These are phyloP conservation scores for Formicarius rufipectus DNA, from an alignment of 2,113 vertebrate species.

Conservation along the genomic window DNA sequence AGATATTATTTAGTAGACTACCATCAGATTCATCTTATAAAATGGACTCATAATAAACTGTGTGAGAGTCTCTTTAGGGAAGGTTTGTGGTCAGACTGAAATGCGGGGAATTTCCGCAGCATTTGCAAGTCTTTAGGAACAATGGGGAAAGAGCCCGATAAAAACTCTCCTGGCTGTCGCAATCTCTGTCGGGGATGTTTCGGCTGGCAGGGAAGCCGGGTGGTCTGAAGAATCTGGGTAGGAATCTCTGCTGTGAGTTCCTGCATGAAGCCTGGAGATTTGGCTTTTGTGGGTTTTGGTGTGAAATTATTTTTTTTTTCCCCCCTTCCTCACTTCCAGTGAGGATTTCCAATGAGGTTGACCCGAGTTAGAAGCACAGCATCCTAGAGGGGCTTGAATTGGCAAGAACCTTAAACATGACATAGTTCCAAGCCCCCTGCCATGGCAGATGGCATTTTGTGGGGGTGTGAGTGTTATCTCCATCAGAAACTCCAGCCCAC, in stretches of 20 bases:
- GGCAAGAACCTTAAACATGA: not conserved
- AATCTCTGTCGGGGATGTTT: fast-evolving
- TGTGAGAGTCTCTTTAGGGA: not conserved
- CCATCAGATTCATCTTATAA: not conserved
- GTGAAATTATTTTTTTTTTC: not conserved
- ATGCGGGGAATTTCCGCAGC: not conserved
- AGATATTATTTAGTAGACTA: not conserved
- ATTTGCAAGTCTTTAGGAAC: not conserved
- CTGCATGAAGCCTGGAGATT: not conserved
- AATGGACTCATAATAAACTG: not conserved
- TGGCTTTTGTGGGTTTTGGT: not conserved
- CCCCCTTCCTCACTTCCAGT: not conserved
- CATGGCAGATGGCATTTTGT: not conserved
- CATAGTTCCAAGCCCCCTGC: not conserved
- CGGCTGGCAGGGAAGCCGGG: not conserved
- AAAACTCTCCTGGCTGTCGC: not conserved
- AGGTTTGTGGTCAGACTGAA: not conserved
- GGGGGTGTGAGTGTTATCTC: not conserved
- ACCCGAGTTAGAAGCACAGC: not conserved
- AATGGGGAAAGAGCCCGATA: not conserved
- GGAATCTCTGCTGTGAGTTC: not conserved
- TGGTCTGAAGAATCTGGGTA: not conserved
- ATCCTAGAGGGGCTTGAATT: not conserved
- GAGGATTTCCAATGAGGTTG: not conserved
- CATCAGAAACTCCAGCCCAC: not conserved